These are phyloP conservation scores for Bucco capensis DNA, from an alignment of 2,113 vertebrate species.

Conservation along the genomic window DNA sequence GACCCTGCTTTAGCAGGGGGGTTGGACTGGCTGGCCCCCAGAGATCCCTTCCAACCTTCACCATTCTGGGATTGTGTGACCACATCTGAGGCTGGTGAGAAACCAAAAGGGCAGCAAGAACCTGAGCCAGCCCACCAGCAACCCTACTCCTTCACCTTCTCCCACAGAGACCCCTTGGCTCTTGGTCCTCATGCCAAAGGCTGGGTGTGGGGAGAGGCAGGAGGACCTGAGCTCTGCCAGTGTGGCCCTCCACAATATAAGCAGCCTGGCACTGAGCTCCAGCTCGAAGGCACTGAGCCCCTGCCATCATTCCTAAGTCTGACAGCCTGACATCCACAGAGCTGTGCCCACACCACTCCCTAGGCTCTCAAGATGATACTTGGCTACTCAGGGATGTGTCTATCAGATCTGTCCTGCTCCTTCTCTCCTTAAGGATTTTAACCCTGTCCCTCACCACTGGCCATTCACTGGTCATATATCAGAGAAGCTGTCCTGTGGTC, in stretches of 20 bases:
- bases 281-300: background rate
- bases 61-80: too few relatives aligned
- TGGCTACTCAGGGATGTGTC: background rate
- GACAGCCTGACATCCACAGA: background rate
- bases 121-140: too few relatives aligned
- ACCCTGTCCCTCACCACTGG: background rate
- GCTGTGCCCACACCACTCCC: background rate
- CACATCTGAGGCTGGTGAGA: too few relatives aligned
- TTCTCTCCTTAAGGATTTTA: background rate
- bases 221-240: background rate
- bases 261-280: background rate
- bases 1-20: too few relatives aligned
- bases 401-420: background rate
- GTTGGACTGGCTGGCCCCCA: too few relatives aligned
- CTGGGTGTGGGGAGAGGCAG: background rate
- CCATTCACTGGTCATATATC: background rate
- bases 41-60: too few relatives aligned
- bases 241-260: background rate
- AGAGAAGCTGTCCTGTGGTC: background rate
- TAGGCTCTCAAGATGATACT: background rate
- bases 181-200: background rate
- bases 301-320: background rate
- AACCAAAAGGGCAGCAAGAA: too few relatives aligned
- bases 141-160: too few relatives aligned
- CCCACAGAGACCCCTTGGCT: too few relatives aligned